phyloP scores from a whole-genome alignment of 2,888 invertebrate genomes.

The Dermolepida albohirtum region DNA sequence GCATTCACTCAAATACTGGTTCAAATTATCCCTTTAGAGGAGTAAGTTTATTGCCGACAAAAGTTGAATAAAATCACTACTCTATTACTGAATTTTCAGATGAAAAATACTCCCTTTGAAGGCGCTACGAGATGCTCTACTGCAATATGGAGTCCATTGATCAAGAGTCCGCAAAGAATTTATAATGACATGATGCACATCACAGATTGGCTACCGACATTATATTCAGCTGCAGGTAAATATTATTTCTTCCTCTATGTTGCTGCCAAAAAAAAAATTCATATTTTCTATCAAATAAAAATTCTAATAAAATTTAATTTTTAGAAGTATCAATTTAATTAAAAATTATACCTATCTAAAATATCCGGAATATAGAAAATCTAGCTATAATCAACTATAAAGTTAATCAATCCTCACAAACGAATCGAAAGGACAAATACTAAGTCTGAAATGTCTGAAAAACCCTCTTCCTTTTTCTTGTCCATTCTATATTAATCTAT shows the following conservation, averaged over 20 bases:
- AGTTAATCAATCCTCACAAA: too few relatives aligned
- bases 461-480: too few relatives aligned
- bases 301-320: too few relatives aligned
- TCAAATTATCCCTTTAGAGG: slow-evolving; percentile 86
- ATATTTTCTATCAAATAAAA: too few relatives aligned
- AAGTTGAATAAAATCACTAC: slow-evolving; percentile 16
- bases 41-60: slow-evolving; percentile 64
- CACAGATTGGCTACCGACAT: slow-evolving; percentile 78
- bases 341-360: too few relatives aligned
- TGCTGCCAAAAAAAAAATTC: too few relatives aligned
- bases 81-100: slow-evolving; percentile 61
- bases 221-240: slow-evolving; percentile 72
- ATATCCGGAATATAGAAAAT: too few relatives aligned
- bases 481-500: too few relatives aligned
- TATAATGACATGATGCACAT: slow-evolving; percentile 74
- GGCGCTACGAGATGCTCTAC: slow-evolving; percentile 75
- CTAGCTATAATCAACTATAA: too few relatives aligned
- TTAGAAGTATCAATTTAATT: too few relatives aligned
- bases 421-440: too few relatives aligned
- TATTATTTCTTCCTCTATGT: neutral
- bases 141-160: slow-evolving; percentile 74
- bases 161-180: slow-evolving; percentile 69
- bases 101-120: slow-evolving; percentile 79
- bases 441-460: too few relatives aligned
- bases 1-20: slow-evolving; percentile 78